A percentile compares a stretch with the other conserved stretches of the same genome.
Conservation (phyloP, 2,888 invertebrate genomes). For the Opisthograptis luteolata region DNA sequence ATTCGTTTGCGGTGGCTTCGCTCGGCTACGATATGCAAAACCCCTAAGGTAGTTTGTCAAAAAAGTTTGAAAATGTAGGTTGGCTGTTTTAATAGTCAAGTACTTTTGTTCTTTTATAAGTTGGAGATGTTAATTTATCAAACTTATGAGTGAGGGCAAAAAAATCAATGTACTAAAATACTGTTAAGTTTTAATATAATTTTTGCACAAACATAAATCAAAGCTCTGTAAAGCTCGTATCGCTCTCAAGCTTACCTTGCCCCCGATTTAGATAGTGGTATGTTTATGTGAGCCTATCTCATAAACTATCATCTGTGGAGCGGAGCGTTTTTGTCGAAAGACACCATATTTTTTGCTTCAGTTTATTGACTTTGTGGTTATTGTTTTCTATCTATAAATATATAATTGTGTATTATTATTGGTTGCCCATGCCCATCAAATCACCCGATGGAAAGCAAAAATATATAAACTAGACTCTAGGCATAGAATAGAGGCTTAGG, state of each 20-base stretch:
- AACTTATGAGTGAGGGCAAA: not conserved
- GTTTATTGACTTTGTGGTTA: not conserved
- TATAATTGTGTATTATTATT: too few relatives aligned
- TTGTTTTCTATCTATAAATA: not conserved
- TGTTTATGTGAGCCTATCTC: conserved; percentile 19
- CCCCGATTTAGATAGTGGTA: conserved; percentile 37
- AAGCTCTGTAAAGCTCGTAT: not conserved
- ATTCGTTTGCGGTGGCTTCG: conserved; percentile 1
- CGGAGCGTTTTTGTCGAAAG: not conserved
- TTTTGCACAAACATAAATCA: not conserved
- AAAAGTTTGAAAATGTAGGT: conserved; percentile 20
- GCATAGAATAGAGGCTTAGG: too few relatives aligned
- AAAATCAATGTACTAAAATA: too few relatives aligned
- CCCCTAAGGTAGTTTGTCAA: conserved; percentile 18
- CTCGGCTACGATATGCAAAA: conserved; percentile 7
- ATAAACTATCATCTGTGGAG: not conserved
- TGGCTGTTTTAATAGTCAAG: not conserved
- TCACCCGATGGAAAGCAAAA: too few relatives aligned
- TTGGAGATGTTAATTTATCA: not conserved
- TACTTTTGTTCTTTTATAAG: conserved; percentile 31
- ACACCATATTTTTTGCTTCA: not conserved
- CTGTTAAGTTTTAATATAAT: not conserved
- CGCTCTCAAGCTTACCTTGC: not conserved
- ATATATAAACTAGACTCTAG: too few relatives aligned
- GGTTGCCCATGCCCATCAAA: too few relatives aligned